Percentiles rank a stretch among this genome's conserved stretches.
These are phyloP conservation scores for Albula glossodonta DNA, from an alignment of 2,113 vertebrate species.

Conservation along the genomic window DNA sequence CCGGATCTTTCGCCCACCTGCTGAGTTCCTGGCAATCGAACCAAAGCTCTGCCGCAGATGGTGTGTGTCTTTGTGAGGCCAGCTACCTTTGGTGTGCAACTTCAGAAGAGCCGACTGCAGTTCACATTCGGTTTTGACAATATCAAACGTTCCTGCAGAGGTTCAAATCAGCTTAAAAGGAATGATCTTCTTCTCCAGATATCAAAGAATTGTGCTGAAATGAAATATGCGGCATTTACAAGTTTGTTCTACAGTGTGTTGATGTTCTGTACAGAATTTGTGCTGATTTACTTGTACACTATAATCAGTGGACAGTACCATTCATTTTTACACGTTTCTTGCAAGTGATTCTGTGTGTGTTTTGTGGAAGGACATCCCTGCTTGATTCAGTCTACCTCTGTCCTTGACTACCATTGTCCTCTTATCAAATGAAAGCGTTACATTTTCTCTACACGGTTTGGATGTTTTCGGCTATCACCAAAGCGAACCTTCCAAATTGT, in stretches of 20 bases:
- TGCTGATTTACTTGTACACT: neutral
- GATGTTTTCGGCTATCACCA: too few relatives aligned
- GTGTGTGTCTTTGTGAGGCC: neutral
- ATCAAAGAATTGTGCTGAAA: neutral
- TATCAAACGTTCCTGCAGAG: too few relatives aligned
- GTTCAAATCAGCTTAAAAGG: too few relatives aligned
- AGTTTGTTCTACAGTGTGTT: neutral
- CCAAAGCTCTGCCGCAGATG: neutral
- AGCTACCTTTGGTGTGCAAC: neutral
- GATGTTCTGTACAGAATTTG: neutral
- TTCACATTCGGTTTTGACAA: neutral
- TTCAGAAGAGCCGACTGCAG: neutral
- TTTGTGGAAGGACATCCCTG: too few relatives aligned
- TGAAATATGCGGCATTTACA: neutral
- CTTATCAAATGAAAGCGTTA: too few relatives aligned
- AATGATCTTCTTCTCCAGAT: neutral
- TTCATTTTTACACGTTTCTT: neutral
- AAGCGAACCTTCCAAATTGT: too few relatives aligned
- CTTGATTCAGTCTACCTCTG: too few relatives aligned
- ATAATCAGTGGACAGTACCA: neutral
- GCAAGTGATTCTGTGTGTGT: too few relatives aligned
- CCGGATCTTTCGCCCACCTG: neutral
- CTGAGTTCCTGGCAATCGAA: neutral
- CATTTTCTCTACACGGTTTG: too few relatives aligned
- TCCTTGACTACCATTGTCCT: too few relatives aligned